Evolutionary conservation across 2,113 vertebrate genomes (phyloP).

Genomic region (Hassar affinis): DNA sequence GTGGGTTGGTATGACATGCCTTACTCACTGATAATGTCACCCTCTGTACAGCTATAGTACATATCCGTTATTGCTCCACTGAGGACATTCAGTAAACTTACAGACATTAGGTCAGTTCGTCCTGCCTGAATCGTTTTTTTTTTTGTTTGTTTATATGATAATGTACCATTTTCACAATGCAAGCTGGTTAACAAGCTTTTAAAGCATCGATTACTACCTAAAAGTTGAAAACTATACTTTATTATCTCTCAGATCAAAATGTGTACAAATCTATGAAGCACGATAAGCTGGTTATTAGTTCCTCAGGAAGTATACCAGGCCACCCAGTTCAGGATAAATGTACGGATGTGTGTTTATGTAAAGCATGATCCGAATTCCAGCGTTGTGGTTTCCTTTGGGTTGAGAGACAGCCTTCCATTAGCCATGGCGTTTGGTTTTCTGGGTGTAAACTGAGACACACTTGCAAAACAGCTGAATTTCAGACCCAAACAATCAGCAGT

Average conservation of each 20-base stretch:
- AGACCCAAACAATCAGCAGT: slow-evolving; percentile 5
- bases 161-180: slow-evolving; percentile 5
- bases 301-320: slow-evolving; percentile 2
- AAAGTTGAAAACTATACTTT: neutral
- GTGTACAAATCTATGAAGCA: slow-evolving; percentile 5
- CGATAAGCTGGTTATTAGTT: slow-evolving; percentile 3
- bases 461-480: slow-evolving; percentile 10
- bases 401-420: slow-evolving; percentile 35
- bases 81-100: neutral
- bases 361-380: slow-evolving; percentile 22
- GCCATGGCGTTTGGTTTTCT: neutral
- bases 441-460: slow-evolving; percentile 7
- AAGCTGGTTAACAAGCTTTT: neutral
- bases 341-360: neutral
- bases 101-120: neutral
- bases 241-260: neutral
- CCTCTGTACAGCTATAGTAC: neutral
- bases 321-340: neutral
- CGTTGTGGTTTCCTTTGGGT: slow-evolving; percentile 1
- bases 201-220: neutral
- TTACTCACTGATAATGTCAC: neutral
- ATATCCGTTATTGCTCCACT: neutral
- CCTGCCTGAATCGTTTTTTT: slow-evolving; percentile 7
- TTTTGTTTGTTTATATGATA: neutral
- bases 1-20: neutral